Conservation (phyloP, 2,797 vertebrate species). For the Telmatherina bonti region DNA sequence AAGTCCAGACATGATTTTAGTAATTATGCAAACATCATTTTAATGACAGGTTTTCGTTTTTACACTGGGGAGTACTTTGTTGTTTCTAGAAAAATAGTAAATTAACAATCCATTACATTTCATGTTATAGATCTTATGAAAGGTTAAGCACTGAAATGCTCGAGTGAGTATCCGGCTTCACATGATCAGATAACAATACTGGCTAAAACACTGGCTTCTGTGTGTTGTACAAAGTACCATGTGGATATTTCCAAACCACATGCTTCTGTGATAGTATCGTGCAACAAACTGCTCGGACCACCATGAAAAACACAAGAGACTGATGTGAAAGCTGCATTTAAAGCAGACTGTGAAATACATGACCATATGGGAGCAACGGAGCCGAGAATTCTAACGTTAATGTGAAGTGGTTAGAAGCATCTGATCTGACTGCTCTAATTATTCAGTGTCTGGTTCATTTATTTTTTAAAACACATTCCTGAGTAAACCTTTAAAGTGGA, state of each 20-base stretch:
- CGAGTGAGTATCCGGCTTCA: conserved; percentile 27
- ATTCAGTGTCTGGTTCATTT: conserved; percentile 21
- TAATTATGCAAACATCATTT: conserved; percentile 21
- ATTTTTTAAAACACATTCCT: conserved; percentile 32
- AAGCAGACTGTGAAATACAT: conserved; percentile 33
- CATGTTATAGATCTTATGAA: conserved; percentile 15
- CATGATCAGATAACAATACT: conserved; percentile 3
- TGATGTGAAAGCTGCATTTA: conserved; percentile 16
- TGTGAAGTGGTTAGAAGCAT: not conserved
- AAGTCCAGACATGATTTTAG: conserved; percentile 1
- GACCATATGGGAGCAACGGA: conserved; percentile 6
- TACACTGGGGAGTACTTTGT: conserved; percentile 8
- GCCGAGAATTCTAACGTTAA: conserved; percentile 10
- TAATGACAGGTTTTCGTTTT: conserved; percentile 25
- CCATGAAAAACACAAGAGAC: conserved; percentile 4
- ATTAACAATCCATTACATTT: conserved; percentile 27
- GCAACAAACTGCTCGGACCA: conserved; percentile 9
- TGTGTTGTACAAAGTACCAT: conserved; percentile 16
- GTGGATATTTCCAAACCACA: conserved; percentile 9
- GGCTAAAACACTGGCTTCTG: not conserved
- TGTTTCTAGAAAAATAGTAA: conserved; percentile 58
- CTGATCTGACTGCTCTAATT: conserved; percentile 19
- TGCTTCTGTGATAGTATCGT: not conserved
- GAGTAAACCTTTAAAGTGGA: conserved; percentile 45
- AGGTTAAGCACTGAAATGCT: conserved; percentile 18